Evolutionary conservation across 1,140 invertebrate species (phyloP).

Genomic region (Dendrolimus kikuchii): DNA sequence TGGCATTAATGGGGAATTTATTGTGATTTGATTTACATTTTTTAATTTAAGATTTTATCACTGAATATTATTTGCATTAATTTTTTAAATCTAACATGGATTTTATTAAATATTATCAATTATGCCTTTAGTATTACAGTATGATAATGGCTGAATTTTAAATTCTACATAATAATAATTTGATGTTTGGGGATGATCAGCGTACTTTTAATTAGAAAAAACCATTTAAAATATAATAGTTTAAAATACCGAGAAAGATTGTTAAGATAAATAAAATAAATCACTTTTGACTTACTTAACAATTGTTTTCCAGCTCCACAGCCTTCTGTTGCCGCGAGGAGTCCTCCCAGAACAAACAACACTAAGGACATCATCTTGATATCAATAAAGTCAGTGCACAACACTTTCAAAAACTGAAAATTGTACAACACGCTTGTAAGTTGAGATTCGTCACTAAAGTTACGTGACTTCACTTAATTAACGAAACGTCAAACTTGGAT

Average conservation of each 20-base stretch:
- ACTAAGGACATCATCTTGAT: conserved; percentile 62
- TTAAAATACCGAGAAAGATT: too few species aligned
- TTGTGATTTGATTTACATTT: too few species aligned
- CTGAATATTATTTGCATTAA: too few species aligned
- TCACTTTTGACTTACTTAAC: conserved; percentile 48
- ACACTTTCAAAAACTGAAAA: conserved; percentile 52
- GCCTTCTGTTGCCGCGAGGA: conserved; percentile 59
- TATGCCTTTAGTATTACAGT: neutral
- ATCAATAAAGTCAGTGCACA: conserved; percentile 45
- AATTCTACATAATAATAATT: too few species aligned
- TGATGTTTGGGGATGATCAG: too few species aligned
- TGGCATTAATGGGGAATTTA: conserved; percentile 1
- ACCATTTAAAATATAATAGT: too few species aligned
- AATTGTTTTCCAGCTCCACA: conserved; percentile 57
- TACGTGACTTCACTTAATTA: conserved; percentile 53
- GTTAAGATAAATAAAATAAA: neutral
- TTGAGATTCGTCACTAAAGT: conserved; percentile 67
- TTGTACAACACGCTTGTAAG: conserved; percentile 36
- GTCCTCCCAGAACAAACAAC: conserved; percentile 63
- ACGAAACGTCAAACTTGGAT: conserved; percentile 61
- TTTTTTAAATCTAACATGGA: too few species aligned
- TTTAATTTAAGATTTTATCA: too few species aligned
- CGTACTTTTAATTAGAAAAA: too few species aligned
- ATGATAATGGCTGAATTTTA: too few species aligned
- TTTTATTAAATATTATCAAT: conserved; percentile 1